Evolutionary conservation across 2,113 vertebrate genomes (phyloP).

Genomic region (Colinus virginianus): DNA sequence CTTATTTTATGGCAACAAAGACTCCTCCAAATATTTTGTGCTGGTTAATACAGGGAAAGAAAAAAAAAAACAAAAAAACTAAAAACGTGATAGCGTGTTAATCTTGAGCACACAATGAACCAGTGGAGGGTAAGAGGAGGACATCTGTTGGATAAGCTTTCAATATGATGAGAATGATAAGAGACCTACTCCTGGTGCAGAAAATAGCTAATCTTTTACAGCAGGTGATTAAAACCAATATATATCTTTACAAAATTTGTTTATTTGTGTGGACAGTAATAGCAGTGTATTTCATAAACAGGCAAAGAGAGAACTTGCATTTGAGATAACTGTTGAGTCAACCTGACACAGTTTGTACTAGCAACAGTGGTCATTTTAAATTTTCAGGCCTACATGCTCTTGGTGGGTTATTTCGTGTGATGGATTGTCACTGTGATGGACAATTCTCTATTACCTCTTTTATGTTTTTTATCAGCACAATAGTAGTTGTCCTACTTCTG

Average conservation of each 20-base stretch:
- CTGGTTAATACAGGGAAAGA: conserved; percentile 60
- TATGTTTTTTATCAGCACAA: conserved; percentile 3
- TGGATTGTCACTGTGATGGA: conserved; percentile 50
- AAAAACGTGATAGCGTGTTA: conserved; percentile 71
- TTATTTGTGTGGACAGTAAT: neutral
- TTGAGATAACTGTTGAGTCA: neutral
- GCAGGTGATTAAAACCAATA: conserved; percentile 48
- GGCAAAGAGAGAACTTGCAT: neutral
- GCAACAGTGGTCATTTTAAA: neutral
- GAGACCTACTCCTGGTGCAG: conserved; percentile 56
- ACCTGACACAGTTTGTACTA: neutral
- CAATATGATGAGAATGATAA: conserved; percentile 79
- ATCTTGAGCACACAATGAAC: conserved; percentile 80
- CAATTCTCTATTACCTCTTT: neutral
- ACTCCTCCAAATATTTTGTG: conserved; percentile 55
- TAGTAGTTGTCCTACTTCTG: neutral
- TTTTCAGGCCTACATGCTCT: conserved; percentile 37
- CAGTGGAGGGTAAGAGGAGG: conserved; percentile 77
- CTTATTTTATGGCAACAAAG: conserved; percentile 82
- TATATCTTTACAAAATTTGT: conserved; percentile 22
- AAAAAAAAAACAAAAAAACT: too few relatives aligned
- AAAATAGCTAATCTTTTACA: conserved; percentile 56
- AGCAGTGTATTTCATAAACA: neutral
- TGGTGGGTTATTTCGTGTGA: conserved; percentile 55
- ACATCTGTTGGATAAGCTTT: conserved; percentile 86